Evolutionary conservation across 2,797 vertebrate species (phyloP), one percentile per base, ranked within the genome.

Genomic region (Characodon lateralis): DNA sequence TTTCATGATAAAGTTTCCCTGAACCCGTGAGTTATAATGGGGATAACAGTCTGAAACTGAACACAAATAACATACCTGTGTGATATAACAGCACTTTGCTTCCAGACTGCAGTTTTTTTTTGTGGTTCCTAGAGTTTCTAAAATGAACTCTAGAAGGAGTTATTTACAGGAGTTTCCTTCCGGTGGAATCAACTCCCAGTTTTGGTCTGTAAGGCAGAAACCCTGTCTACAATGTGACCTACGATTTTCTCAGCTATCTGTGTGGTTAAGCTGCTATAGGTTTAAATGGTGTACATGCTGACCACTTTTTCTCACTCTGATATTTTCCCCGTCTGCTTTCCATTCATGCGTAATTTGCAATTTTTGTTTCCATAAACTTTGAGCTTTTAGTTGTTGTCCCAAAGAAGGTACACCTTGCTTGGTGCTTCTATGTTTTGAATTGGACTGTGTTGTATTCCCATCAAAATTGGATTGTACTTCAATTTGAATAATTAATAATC

Each of bases 31-130:
- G 73, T 81, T 74, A 41, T 79, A 78, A 71, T 48, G 18, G 1
- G 35, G 35, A 41, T 85, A 70, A 61, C 73, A 82, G 83, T 66
- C 31, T 66, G 73, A 86, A 53, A 65, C 35, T 65, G 48, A 53
- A n/a, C 85, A 72, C 84, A 88, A 78, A 81, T 78, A 82, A 69
- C 26, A 39, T 14, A 22, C 20, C 43, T 48, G 66, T 43, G 65
- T 48, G 43, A 69, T 26, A 26, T 48, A 48, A 69, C 41, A 69
- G 66, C 43, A 69, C 66, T 69, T 69, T 46, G 24, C 41, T 69
- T 69, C 41, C 65, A 68, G 65, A 68, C 66, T 68, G 41, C 41
- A 46, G 66, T 12, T 66, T 43, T 66, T 43, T 66, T 48, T 69
- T 48, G 66, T 69, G 24, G 43, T 4, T 68, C 39, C 39, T 68